Conservation (phyloP, 1,140 invertebrate species). For the Anastatus disparis region DNA sequence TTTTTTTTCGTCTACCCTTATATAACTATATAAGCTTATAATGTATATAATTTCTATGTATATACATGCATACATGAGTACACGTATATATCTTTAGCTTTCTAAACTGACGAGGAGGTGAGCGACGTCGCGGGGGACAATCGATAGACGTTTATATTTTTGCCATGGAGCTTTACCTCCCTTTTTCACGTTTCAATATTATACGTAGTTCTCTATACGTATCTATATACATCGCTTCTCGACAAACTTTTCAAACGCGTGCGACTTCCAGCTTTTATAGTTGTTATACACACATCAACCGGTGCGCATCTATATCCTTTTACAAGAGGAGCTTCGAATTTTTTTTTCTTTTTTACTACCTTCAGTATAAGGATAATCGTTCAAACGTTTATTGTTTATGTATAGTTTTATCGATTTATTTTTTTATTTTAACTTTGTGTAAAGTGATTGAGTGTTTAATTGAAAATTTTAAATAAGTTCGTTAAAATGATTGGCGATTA, state of each 20-base stretch:
- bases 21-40: too few relatives aligned
- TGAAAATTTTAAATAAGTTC: too few relatives aligned
- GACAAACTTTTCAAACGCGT: neutral
- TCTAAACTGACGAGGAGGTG: neutral
- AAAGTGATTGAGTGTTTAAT: too few relatives aligned
- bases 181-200: neutral
- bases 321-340: too few relatives aligned
- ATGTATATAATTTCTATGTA: too few relatives aligned
- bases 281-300: neutral
- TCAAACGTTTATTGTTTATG: too few relatives aligned
- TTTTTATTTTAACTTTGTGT: too few relatives aligned
- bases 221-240: neutral
- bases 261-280: neutral
- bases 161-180: conserved; percentile 10
- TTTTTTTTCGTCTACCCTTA: too few relatives aligned
- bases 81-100: neutral
- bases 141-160: conserved; percentile 31
- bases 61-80: neutral
- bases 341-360: neutral
- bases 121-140: neutral
- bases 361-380: neutral
- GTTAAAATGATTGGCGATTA: too few relatives aligned
- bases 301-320: neutral
- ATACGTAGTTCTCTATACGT: neutral
- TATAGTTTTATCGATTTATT: too few relatives aligned